Evolutionary conservation across 2,888 invertebrate species (phyloP), one percentile per base, ranked within the genome.

Genomic region (Phengaris alcon): DNA sequence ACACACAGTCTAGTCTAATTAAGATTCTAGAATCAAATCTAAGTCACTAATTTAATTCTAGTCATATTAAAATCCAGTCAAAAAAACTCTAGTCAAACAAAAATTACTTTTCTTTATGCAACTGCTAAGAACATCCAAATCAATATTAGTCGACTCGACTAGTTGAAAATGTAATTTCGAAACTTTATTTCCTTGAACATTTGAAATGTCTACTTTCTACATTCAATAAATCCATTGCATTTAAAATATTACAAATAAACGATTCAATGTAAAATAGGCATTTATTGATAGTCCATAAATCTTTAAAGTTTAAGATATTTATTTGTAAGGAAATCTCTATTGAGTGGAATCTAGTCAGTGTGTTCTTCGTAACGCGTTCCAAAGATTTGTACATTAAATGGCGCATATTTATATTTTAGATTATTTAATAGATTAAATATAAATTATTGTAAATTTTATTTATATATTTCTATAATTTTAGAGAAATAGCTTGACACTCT

Each of bases 311-410:
- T 22, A 22, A 22, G 77, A 73, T 77, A 78, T 79, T 79, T 79
- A 77, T 79, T 76, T 78, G 44, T 80, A 80, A 77, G 73, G 80
- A 78, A 72, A 72, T 52, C 51, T 70, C 80, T 82, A 82, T 83
- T 78, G 93, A 91, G 93, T 92, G 89, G 83, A 88, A 86, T 90
- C 93, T 93, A 93, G 93, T 93, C 93, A 92, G 93, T 93, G 93
- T 93, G 92, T 88, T 85, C 82, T 87, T 86, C 81, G 89, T 79
- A 90, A 92, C 90, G 93, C 93, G 93, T 93, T 93, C 92, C 93
- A 93, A 93, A 93, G 91, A 91, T 86, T 82, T 87, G 91, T 92
- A 92, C 55, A 90, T 90, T 87, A 82, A 79, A 87, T 87, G 87
- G 89, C 93, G 93, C 93, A 69, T 74, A 74, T 46, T 48, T 74